Conservation (phyloP, 1,140 invertebrate genomes). For the Nymphalis io region DNA sequence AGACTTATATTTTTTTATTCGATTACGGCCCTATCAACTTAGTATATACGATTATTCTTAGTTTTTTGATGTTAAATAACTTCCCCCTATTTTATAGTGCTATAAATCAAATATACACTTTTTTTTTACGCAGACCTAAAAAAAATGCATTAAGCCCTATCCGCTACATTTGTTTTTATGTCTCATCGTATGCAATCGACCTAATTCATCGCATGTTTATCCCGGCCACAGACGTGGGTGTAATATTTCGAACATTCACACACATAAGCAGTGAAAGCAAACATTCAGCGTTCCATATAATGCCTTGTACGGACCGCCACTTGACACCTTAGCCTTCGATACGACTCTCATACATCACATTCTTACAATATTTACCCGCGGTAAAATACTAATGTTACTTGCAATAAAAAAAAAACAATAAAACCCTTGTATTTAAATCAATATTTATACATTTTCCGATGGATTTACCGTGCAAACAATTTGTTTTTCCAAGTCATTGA, state of each 20-base stretch:
- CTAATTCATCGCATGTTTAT: slow-evolving; percentile 43
- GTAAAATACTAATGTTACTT: background rate
- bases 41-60: too few relatives aligned
- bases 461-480: background rate
- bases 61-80: too few relatives aligned
- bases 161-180: slow-evolving; percentile 18
- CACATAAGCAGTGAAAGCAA: slow-evolving; percentile 67
- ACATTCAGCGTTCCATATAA: slow-evolving; percentile 67
- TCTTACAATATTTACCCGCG: background rate
- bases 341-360: slow-evolving; percentile 17
- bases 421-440: background rate
- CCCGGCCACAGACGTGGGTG: slow-evolving; percentile 53
- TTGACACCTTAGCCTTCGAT: slow-evolving; percentile 57
- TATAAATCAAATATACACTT: slow-evolving; percentile 5
- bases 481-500: background rate
- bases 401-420: too few relatives aligned
- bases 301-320: slow-evolving; percentile 65
- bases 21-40: background rate
- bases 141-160: slow-evolving; percentile 7
- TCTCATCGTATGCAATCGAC: slow-evolving; percentile 36
- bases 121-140: background rate
- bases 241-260: slow-evolving; percentile 66
- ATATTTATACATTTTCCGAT: background rate
- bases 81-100: background rate
- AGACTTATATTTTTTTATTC: background rate